Conservation (phyloP, 1,140 invertebrate genomes). For the Leucophenga varia region DNA sequence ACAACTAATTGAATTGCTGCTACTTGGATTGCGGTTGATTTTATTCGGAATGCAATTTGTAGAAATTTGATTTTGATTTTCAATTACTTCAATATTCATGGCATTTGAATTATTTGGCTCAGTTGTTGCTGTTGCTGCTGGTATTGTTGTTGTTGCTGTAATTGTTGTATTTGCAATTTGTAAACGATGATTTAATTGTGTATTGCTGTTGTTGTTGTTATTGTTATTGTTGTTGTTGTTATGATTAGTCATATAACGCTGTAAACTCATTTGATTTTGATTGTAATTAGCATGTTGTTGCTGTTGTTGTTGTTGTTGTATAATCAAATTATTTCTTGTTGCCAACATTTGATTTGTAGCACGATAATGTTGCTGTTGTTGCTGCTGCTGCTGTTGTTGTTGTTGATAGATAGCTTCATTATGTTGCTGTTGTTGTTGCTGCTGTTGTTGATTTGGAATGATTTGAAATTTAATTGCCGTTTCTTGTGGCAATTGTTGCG, state of each 20-base stretch:
- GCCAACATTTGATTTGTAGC: conserved; percentile 35
- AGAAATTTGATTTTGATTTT: conserved; percentile 40
- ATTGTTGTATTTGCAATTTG: conserved; percentile 55
- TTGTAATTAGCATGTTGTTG: conserved; percentile 31
- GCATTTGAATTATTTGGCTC: conserved; percentile 19
- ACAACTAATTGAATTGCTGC: conserved; percentile 19
- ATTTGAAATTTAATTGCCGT: conserved; percentile 55
- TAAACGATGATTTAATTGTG: conserved; percentile 46
- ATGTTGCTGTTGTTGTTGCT: conserved; percentile 46
- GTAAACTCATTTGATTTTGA: no score
- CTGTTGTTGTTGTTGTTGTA: conserved; percentile 43
- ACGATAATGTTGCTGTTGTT: conserved; percentile 9
- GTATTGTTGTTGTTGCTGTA: conserved; percentile 37
- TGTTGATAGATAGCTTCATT: conserved; percentile 26
- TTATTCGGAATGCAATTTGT: conserved; percentile 27
- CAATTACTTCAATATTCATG: conserved; percentile 50
- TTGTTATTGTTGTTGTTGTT: conserved; percentile 18
- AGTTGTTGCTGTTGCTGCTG: conserved; percentile 18
- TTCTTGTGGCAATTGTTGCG: conserved; percentile 45
- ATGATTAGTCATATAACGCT: no score
- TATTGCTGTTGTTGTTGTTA: conserved; percentile 23
- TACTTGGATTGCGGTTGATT: conserved; percentile 31
- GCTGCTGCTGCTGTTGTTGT: conserved; percentile 16
- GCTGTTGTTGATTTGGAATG: conserved; percentile 39
- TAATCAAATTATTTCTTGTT: conserved; percentile 43